A percentile compares a stretch with the other conserved stretches of the same genome.
These are phyloP conservation scores for Polymixis flavicincta DNA, from an alignment of 2,888 invertebrate species.

Conservation along the genomic window DNA sequence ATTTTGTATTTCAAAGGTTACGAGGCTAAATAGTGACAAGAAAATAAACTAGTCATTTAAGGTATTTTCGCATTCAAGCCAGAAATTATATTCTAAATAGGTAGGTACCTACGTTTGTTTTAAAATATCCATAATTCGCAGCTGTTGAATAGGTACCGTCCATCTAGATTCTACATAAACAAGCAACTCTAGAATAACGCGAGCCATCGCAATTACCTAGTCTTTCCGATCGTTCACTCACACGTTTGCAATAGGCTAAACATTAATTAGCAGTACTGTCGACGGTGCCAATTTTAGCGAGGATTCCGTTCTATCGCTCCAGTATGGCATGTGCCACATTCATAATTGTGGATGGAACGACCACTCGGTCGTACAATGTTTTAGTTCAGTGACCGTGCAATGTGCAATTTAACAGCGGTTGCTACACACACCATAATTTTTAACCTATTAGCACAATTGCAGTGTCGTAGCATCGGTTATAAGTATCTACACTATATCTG, in stretches of 20 bases:
- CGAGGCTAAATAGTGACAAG: not conserved
- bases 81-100: not conserved
- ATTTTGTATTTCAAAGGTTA: not conserved
- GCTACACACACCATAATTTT: slow-evolving; percentile 69
- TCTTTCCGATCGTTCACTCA: slow-evolving; percentile 30
- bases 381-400: slow-evolving; percentile 81
- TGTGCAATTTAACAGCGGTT: slow-evolving; percentile 77
- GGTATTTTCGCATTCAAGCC: not conserved
- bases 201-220: slow-evolving; percentile 18
- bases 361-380: slow-evolving; percentile 73
- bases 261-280: slow-evolving; percentile 72
- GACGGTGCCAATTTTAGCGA: slow-evolving; percentile 75
- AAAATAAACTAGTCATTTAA: not conserved
- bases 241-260: slow-evolving; percentile 42
- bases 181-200: slow-evolving; percentile 13
- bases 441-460: slow-evolving; percentile 59
- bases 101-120: not conserved
- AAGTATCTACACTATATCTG: slow-evolving; percentile 30
- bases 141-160: slow-evolving; percentile 5
- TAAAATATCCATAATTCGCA: not conserved
- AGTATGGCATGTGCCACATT: slow-evolving; percentile 75
- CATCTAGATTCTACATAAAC: too few relatives aligned
- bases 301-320: slow-evolving; percentile 70
- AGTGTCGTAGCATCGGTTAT: slow-evolving; percentile 42
- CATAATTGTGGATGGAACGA: slow-evolving; percentile 71